These are phyloP conservation scores for Latrodectus hesperus DNA, from an alignment of 2,888 invertebrate genomes.

Conservation along the genomic window DNA sequence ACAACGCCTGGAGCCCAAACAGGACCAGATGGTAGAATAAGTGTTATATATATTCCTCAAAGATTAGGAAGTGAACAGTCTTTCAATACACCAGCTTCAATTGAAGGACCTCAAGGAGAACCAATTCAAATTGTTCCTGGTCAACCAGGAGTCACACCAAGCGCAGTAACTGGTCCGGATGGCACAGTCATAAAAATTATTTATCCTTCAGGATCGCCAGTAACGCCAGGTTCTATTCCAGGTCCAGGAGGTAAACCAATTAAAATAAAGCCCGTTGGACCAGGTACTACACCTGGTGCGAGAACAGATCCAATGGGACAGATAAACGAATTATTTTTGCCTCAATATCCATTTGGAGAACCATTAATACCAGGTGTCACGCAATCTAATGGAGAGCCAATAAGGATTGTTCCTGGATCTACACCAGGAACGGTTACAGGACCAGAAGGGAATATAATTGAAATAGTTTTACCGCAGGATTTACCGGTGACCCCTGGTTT, in stretches of 20 bases:
- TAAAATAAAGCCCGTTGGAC: constrained; percentile 9
- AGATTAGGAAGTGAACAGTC: not conserved
- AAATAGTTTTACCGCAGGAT: not conserved
- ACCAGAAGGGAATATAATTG: not conserved
- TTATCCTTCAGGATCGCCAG: not conserved
- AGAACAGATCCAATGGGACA: not conserved
- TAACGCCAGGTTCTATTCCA: constrained; percentile 20
- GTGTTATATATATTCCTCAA: not conserved
- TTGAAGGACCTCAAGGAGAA: not conserved
- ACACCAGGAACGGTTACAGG: not conserved
- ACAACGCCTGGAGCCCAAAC: not conserved
- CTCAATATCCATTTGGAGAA: not conserved
- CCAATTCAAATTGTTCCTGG: not conserved
- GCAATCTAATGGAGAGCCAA: not conserved
- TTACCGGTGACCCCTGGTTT: not conserved
- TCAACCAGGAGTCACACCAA: not conserved
- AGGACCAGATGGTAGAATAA: not conserved
- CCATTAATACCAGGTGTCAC: not conserved
- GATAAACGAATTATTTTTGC: too few relatives aligned
- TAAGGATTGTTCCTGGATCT: not conserved
- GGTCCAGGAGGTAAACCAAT: constrained; percentile 28
- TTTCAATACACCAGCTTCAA: not conserved
- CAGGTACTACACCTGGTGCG: constrained; percentile 24
- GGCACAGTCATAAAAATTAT: not conserved
- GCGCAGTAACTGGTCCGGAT: constrained; percentile 13